phyloP scores from a whole-genome alignment of 2,888 invertebrate species.

The Ichneumon xanthorius region DNA sequence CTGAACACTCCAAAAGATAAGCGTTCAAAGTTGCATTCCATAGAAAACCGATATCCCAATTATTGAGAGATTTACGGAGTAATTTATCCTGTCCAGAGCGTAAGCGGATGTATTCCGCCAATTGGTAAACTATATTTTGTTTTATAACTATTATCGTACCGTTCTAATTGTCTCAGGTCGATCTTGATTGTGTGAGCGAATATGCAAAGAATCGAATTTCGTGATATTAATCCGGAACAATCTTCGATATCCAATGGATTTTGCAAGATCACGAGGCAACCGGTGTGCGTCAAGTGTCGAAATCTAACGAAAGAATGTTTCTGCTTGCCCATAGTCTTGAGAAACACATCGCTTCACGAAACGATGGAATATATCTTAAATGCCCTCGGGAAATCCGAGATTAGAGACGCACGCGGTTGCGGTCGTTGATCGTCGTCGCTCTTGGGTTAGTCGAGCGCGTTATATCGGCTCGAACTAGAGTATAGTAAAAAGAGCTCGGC shows the following conservation, averaged over 20 bases:
- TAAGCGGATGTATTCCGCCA: neutral
- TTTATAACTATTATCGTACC: neutral
- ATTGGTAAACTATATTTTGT: neutral
- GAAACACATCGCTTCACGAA: neutral
- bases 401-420: constrained; percentile 15
- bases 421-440: constrained; percentile 17
- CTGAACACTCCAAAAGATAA: neutral
- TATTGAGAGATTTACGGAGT: neutral
- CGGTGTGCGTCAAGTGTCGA: neutral
- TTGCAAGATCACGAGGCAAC: constrained; percentile 5
- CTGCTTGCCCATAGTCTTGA: neutral
- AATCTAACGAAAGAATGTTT: neutral
- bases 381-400: constrained; percentile 12
- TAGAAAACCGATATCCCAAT: neutral
- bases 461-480: constrained; percentile 4
- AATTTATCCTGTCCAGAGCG: neutral
- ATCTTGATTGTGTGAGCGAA: neutral
- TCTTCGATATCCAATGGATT: neutral
- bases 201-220: neutral
- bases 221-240: neutral
- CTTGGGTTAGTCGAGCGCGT: constrained; percentile 1
- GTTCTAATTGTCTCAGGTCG: neutral
- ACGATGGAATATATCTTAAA: neutral
- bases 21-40: neutral
- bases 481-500: constrained; percentile 19